Base-by-base conservation (phyloP, 1,140 invertebrate species). In the Chrysomallon squamiferum region DNA sequence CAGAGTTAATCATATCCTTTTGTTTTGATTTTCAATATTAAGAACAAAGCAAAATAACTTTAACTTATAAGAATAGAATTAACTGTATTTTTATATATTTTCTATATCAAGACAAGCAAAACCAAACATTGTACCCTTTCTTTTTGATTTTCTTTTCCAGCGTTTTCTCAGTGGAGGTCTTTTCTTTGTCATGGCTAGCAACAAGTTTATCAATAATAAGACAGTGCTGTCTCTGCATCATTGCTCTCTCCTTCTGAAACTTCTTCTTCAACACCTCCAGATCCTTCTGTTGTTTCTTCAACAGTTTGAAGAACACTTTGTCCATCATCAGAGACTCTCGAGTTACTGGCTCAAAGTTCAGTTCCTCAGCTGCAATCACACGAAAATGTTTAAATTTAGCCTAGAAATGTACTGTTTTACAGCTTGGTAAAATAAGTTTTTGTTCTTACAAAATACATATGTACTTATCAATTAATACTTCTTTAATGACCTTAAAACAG, bases 241-340 rank as follows among this genome's bases (percentile, higher is more conserved):
- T 84, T 69, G 92, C 88, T 80, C 94, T 92, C 86, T 99, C 96
- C 83, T 99, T 99, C 66, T 92, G 89, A 72, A 99, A 96, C 65
- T 92, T 91, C 80, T 98, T 98, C 79, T 91, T 92, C 84, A 98
- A 87, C 11, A 92, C 87, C 69, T 99, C 97, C 64, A 96, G 79
- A 76, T 99, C 97, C 81, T 99, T 99, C 82, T 94, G 92, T 74
- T 99, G 96, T 81, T 98, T 99, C 77, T 95, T 93, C 41, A 93
- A 90, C n/a, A 94, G 90, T 87, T 99, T 99, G 72, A 93, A 88
- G 87, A 95, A 99, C 47, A 91, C 91, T 86, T 99, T 99, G 80
- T 99, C 96, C 74, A 92, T 90, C 35, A 93, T 91, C 45, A 99
- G 87, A 27, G 90, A 91, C 65, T 98, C 96, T 15, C 95, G 89